Conservation (phyloP, 23 tunicate genomes). For the Ascidia mentula region DNA sequence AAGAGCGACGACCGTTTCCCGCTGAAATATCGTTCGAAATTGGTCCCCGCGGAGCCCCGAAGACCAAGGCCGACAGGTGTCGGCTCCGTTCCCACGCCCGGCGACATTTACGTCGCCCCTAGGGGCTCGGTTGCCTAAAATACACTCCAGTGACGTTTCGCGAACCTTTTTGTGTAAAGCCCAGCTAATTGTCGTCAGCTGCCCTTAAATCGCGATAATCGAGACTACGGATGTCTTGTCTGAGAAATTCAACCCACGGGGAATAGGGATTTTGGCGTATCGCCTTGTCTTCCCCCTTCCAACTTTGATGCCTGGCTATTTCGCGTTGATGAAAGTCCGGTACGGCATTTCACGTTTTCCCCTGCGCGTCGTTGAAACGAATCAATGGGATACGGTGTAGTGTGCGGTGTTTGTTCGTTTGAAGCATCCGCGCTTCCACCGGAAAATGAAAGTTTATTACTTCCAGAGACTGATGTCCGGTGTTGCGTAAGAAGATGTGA, state of each 20-base stretch:
- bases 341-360: too few relatives aligned
- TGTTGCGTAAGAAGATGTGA: too few relatives aligned
- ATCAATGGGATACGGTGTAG: too few relatives aligned
- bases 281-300: too few relatives aligned
- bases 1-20: too few relatives aligned
- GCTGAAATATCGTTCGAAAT: background rate
- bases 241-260: background rate
- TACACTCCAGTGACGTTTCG: background rate
- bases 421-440: too few relatives aligned
- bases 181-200: background rate
- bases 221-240: slow-evolving; percentile 1
- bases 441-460: too few relatives aligned
- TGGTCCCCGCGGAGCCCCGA: background rate
- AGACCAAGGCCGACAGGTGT: slow-evolving; percentile 6
- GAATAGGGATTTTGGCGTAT: background rate
- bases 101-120: slow-evolving; percentile 7
- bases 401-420: too few relatives aligned
- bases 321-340: too few relatives aligned
- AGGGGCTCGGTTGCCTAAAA: background rate
- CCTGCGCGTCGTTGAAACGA: too few relatives aligned
- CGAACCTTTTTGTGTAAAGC: background rate
- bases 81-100: background rate
- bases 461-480: too few relatives aligned
- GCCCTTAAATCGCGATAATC: background rate
- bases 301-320: too few relatives aligned